A percentile compares a stretch with the other conserved stretches of the same genome.
These are phyloP conservation scores for Cyrtonyx montezumae DNA, from an alignment of 2,113 vertebrate species.

Conservation along the genomic window DNA sequence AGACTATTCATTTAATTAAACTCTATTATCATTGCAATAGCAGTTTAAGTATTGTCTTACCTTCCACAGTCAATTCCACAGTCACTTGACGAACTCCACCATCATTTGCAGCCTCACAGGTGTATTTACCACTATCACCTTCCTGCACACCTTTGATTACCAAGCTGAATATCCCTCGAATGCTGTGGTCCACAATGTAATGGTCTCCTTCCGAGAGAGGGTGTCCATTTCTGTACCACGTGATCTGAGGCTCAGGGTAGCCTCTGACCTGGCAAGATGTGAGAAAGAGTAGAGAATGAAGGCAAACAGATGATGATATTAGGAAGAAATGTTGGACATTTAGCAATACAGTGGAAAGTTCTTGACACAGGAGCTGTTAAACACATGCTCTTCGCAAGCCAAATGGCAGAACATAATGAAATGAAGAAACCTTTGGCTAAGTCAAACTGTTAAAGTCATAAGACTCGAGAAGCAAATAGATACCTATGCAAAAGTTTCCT, in stretches of 20 bases:
- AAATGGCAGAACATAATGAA: slow-evolving; percentile 56
- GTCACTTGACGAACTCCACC: slow-evolving; percentile 88
- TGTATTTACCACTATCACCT: slow-evolving; percentile 87
- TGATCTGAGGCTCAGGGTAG: slow-evolving; percentile 88
- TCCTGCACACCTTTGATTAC: slow-evolving; percentile 79
- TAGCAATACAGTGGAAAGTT: slow-evolving; percentile 63
- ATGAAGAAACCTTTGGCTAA: slow-evolving; percentile 9
- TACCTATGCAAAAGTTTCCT: background rate
- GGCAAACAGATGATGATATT: slow-evolving; percentile 32
- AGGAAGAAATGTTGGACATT: slow-evolving; percentile 61
- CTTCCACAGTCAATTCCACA: slow-evolving; percentile 89
- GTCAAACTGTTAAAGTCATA: slow-evolving; percentile 33
- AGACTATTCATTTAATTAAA: background rate
- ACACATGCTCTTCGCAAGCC: slow-evolving; percentile 48
- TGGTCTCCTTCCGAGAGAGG: slow-evolving; percentile 79
- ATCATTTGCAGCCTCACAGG: slow-evolving; percentile 87
- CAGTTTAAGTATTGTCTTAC: slow-evolving; percentile 47
- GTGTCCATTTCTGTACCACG: slow-evolving; percentile 88
- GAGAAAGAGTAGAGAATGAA: background rate
- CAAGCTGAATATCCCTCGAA: slow-evolving; percentile 87
- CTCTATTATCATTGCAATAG: background rate
- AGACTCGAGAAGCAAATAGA: background rate
- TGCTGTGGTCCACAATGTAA: slow-evolving; percentile 71
- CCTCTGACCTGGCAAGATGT: slow-evolving; percentile 85
- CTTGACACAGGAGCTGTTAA: slow-evolving; percentile 56